These are phyloP conservation scores for Anas flavirostris DNA, from an alignment of 2,797 vertebrate genomes.

Conservation along the genomic window DNA sequence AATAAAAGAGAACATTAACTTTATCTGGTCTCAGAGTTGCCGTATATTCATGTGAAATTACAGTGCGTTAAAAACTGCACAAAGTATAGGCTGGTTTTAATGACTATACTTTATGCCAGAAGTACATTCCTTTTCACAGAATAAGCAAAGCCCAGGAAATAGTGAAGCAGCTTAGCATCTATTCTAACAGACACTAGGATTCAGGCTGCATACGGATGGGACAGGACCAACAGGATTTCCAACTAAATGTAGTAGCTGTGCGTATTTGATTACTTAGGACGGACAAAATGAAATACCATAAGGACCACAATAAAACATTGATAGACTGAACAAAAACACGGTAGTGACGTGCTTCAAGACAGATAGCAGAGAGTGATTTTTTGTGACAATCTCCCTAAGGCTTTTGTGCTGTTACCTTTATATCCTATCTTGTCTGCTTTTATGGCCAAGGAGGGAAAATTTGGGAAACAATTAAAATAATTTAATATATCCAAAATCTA, in stretches of 20 bases:
- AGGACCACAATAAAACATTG: constrained; percentile 91
- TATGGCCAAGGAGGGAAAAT: constrained; percentile 98
- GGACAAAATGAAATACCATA: constrained; percentile 94
- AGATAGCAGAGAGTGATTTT: constrained; percentile 93
- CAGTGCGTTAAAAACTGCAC: constrained; percentile 86
- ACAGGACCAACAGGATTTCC: constrained; percentile 87
- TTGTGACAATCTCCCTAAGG: constrained; percentile 97
- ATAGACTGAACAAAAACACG: constrained; percentile 98
- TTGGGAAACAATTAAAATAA: constrained; percentile 97
- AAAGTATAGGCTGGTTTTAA: constrained; percentile 87
- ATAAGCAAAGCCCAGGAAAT: constrained; percentile 90
- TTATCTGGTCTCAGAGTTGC: constrained; percentile 81
- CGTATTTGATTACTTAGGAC: constrained; percentile 90
- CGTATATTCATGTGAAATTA: constrained; percentile 95
- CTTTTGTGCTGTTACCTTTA: constrained; percentile 99
- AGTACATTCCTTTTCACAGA: constrained; percentile 93
- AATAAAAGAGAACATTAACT: constrained; percentile 69
- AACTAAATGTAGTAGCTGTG: constrained; percentile 87
- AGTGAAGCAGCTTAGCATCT: constrained; percentile 92
- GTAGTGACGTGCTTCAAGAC: constrained; percentile 99
- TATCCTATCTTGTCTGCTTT: constrained; percentile 99
- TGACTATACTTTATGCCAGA: constrained; percentile 91
- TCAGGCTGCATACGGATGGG: constrained; percentile 95
- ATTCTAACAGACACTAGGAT: constrained; percentile 94
- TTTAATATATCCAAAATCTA: constrained; percentile 84